Percentiles rank a stretch among this genome's conserved stretches.
phyloP scores from a whole-genome alignment of 2,113 vertebrate genomes.

The Tonatia bakeri region DNA sequence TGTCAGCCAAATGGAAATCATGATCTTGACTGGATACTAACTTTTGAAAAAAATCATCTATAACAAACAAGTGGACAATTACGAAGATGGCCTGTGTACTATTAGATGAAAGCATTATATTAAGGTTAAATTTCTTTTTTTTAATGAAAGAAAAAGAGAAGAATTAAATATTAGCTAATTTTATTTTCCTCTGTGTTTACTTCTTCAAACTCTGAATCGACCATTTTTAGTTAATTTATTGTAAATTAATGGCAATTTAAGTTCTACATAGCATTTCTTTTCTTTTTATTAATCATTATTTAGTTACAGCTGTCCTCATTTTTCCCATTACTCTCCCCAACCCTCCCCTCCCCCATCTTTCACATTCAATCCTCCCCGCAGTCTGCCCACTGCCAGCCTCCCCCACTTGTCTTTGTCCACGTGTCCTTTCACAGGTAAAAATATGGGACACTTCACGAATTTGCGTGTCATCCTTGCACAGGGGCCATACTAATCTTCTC shows the following conservation, averaged over 20 bases:
- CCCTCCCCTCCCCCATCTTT: no score
- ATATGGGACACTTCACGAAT: no score
- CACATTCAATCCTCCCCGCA: no score
- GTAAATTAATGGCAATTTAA: background rate
- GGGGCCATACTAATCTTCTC: no score
- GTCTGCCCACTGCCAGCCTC: no score
- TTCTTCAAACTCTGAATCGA: background rate
- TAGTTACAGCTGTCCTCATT: no score
- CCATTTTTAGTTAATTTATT: background rate
- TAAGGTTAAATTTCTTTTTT: background rate
- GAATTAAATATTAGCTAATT: background rate
- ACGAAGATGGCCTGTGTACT: background rate
- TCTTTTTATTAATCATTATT: no score
- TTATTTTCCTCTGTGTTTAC: background rate
- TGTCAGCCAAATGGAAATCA: background rate
- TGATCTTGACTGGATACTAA: background rate
- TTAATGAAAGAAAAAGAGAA: background rate
- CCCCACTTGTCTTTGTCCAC: no score
- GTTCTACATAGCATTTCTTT: background rate
- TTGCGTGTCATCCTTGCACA: no score
- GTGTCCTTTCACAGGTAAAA: no score
- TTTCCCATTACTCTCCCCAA: no score
- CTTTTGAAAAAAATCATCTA: background rate
- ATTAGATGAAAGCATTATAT: background rate
- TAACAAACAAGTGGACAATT: constrained; percentile 4